Evolutionary conservation across 2,797 vertebrate species (phyloP), one percentile per base, ranked within the genome.

Genomic region (Sebastes kiyomatsui): DNA sequence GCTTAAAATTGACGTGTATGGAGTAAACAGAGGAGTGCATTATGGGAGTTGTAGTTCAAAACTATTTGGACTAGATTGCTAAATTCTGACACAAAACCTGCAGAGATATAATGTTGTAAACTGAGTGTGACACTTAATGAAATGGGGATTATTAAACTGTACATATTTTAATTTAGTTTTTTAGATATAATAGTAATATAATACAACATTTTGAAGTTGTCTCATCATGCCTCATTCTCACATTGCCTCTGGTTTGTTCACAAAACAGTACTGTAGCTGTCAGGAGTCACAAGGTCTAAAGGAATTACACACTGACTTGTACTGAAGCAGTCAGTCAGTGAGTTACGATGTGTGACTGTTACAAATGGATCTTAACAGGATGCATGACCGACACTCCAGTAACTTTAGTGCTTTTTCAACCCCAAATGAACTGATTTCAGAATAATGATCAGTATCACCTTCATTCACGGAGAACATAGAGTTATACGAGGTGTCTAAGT

Each of bases 31-130:
- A 72, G 1, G 2, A 3, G 11, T 83, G 91, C 75, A 83, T 84
- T 66, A 0, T 88, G 90, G 93, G 89, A 91, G 54, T 54, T 86
- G 88, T 60, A 78, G 86, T 93, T 80, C 6, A 42, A 28, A 62
- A 58, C 7, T 1, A 3, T 35, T 54, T 68, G 9, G 27, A 33
- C 23, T 6, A 18, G n/a, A 9, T 13, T 30, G 49, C 10, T 12
- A 52, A 20, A 28, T 22, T 7, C 4, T 54, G 4, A 56, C n/a
- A 6, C 22, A 25, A 25, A 9, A 10, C 30, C 13, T 56, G 14
- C n/a, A 42, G 9, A 38, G 2, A 58, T 10, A n/a, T 20, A 1
- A 20, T 71, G 8, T 42, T 59, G 18, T 56, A 2, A 42, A 38
- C 18, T 28, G 18, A 25, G 25, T 13, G 54, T 7, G 22, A 27